Base-by-base conservation (phyloP, 1,140 invertebrate species). In the Stegodyphus mimosarum region DNA sequence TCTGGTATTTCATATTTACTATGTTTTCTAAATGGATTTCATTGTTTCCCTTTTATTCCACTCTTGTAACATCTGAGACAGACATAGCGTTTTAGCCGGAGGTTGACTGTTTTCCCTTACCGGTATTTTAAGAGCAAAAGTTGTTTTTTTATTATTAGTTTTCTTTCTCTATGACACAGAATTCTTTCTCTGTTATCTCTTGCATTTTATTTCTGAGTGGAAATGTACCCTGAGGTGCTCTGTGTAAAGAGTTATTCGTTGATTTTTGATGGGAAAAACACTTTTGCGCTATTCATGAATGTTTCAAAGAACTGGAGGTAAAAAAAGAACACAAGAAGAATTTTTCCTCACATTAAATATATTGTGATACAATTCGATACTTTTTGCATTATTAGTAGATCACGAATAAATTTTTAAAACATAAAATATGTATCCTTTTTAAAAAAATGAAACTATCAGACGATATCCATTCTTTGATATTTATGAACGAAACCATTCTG, bases 211-310 rank as follows among this genome's bases (percentile, higher is more conserved):
- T 74, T 55, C 51, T n/a, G 15, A 33, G 33, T 15, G 33, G 53
- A 74, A 74, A 74, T 74, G 53, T 60, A 11, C n/a, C 72, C 18
- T 33, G 13, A 60, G 52, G 72, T 52, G 9, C 33, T 74, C n/a
- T 18, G 50, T 2, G 18, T 48, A 18, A 73, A 51, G 53, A 52
- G 51, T 53, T 60, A 74, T 50, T 60, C 17, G 51, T 74, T 60
- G 52, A 55, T 55, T 74, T 74, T 55, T 74, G 72, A 74, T 60
- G 52, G 72, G 6, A 33, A 33, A 53, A 53, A 74, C 33, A 74
- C 52, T 60, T 74, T 74, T 33, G 15, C 52, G 50, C 70, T 72
- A 52, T 72, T 72, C 70, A 72, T 52, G 49, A 51, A n/a, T 33
- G 50, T 72, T 72, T 72, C 70, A 70, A 10, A 15, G 69, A 33